Conservation (phyloP, 2,797 vertebrate genomes). For the Neosilurus hyrtlii region DNA sequence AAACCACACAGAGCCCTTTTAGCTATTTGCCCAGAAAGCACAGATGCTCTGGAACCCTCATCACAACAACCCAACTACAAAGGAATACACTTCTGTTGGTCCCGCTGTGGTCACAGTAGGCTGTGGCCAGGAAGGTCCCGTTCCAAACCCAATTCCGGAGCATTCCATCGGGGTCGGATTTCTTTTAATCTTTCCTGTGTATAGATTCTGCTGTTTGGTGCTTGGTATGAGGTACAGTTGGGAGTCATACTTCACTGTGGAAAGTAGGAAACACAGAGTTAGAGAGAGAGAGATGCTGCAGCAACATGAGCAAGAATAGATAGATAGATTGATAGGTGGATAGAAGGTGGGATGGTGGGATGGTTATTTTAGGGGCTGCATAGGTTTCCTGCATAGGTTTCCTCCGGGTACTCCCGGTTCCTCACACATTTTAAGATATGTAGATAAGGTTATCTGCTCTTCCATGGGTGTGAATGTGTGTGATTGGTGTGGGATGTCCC, state of each 20-base stretch:
- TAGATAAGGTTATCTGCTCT: too few relatives aligned
- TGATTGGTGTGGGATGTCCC: too few relatives aligned
- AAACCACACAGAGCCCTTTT: slow-evolving; percentile 44
- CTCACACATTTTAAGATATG: too few relatives aligned
- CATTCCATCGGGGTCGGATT: slow-evolving; percentile 34
- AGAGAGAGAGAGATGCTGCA: too few relatives aligned
- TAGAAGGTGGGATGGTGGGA: too few relatives aligned
- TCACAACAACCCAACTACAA: slow-evolving; percentile 53
- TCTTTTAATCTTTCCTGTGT: not conserved
- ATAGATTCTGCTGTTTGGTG: not conserved
- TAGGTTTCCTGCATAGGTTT: too few relatives aligned
- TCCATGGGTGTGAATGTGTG: too few relatives aligned
- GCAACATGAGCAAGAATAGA: too few relatives aligned
- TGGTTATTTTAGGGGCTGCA: too few relatives aligned
- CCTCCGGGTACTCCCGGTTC: too few relatives aligned
- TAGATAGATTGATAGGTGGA: too few relatives aligned
- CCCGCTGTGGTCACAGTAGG: slow-evolving; percentile 34
- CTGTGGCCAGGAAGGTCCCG: slow-evolving; percentile 39
- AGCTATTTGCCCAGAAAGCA: slow-evolving; percentile 56
- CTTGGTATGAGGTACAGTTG: not conserved
- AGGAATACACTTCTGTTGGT: slow-evolving; percentile 48
- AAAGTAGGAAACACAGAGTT: too few relatives aligned
- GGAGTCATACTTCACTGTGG: not conserved
- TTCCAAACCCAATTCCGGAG: slow-evolving; percentile 45
- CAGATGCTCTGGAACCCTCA: slow-evolving; percentile 57